These are phyloP conservation scores for Mormyrus iriodes DNA, from an alignment of 2,113 vertebrate species.

Conservation along the genomic window DNA sequence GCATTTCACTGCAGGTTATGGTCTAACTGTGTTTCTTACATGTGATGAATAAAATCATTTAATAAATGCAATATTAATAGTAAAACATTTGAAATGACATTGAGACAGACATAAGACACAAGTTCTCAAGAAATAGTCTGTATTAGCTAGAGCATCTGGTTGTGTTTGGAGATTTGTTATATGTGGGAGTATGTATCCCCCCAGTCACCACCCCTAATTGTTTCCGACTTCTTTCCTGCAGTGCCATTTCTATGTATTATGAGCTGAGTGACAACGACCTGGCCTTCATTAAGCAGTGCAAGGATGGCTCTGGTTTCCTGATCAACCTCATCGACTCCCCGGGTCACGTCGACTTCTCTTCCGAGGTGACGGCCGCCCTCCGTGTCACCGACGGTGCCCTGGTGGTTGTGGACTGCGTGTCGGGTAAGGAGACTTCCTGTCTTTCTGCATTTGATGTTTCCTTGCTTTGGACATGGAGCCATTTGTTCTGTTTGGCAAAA, in stretches of 20 bases:
- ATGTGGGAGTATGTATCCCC: not conserved
- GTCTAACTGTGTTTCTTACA: not conserved
- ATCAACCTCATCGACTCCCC: conserved; percentile 96
- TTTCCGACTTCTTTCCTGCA: conserved; percentile 31
- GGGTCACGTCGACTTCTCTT: conserved; percentile 94
- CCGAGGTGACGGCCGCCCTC: conserved; percentile 91
- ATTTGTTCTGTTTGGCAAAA: not conserved
- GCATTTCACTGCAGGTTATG: not conserved
- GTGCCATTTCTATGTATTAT: conserved; percentile 90
- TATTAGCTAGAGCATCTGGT: not conserved
- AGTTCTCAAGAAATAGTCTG: not conserved
- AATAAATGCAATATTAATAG: not conserved
- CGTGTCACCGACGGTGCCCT: conserved; percentile 92
- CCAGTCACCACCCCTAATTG: not conserved
- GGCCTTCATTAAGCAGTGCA: conserved; percentile 92
- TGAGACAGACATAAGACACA: not conserved
- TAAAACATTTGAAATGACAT: not conserved
- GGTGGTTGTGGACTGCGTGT: conserved; percentile 93
- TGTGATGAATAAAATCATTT: not conserved
- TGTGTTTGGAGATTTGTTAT: not conserved
- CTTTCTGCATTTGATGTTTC: too few relatives aligned
- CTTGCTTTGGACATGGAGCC: not conserved
- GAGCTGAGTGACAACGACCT: conserved; percentile 78
- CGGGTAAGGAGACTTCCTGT: conserved; percentile 64
- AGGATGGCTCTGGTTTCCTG: conserved; percentile 85